Conservation (phyloP, 2,113 vertebrate species). For the Marcusenius ussheri region DNA sequence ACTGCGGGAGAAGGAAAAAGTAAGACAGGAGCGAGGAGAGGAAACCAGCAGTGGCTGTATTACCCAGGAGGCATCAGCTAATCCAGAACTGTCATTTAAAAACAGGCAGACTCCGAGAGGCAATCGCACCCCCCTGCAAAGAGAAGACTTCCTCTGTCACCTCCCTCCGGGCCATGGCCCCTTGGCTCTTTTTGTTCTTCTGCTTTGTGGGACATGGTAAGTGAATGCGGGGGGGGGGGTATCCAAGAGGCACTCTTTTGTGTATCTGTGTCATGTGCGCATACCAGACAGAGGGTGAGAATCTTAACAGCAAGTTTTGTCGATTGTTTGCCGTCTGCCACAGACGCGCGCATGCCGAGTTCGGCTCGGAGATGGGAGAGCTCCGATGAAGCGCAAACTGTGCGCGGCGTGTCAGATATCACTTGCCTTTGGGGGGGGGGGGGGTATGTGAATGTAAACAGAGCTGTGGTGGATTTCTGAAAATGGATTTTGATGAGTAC, state of each 20-base stretch:
- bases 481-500: slow-evolving; percentile 6
- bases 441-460: neutral
- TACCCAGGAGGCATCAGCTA: slow-evolving; percentile 21
- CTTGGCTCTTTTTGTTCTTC: slow-evolving; percentile 49
- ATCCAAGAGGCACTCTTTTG: neutral
- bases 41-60: slow-evolving; percentile 30
- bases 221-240: slow-evolving; percentile 29
- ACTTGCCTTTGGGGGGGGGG: neutral
- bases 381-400: neutral
- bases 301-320: neutral
- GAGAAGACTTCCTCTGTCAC: slow-evolving; percentile 45
- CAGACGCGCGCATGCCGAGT: neutral
- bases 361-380: neutral
- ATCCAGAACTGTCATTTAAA: slow-evolving; percentile 19
- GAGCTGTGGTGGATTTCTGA: neutral
- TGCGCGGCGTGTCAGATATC: neutral
- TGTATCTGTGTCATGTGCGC: neutral
- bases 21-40: slow-evolving; percentile 19
- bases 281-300: neutral
- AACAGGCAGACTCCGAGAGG: slow-evolving; percentile 31
- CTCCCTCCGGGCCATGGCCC: slow-evolving; percentile 49
- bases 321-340: neutral
- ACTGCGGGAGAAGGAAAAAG: slow-evolving; percentile 18
- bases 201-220: slow-evolving; percentile 60
- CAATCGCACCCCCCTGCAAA: slow-evolving; percentile 52